Evolutionary conservation across 1,140 invertebrate species (phyloP).

Genomic region (Aethina tumida): DNA sequence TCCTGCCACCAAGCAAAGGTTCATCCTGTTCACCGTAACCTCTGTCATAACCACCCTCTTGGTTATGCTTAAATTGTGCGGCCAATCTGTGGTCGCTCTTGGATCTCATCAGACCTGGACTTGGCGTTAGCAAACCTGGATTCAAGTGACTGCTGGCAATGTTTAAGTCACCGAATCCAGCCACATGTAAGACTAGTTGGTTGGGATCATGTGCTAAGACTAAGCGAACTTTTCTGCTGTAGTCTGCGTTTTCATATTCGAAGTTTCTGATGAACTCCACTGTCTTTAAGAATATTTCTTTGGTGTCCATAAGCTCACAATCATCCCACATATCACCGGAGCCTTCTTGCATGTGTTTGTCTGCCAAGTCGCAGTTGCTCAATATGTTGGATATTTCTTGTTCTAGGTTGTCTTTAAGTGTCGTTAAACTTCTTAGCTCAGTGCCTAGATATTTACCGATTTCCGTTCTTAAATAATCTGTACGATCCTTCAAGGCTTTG

Average conservation of each 20-base stretch:
- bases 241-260: slow-evolving; percentile 85
- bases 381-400: slow-evolving; percentile 86
- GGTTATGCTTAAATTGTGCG: slow-evolving; percentile 77
- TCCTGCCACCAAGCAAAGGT: slow-evolving; percentile 55
- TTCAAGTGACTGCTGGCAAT: slow-evolving; percentile 51
- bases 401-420: slow-evolving; percentile 87
- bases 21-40: slow-evolving; percentile 40
- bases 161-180: slow-evolving; percentile 79
- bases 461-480: slow-evolving; percentile 78
- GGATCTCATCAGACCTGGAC: slow-evolving; percentile 75
- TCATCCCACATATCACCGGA: slow-evolving; percentile 80
- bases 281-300: slow-evolving; percentile 89
- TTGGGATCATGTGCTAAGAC: slow-evolving; percentile 82
- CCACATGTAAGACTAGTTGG: slow-evolving; percentile 73
- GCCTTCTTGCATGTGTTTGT: slow-evolving; percentile 84
- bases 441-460: slow-evolving; percentile 77
- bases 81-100: slow-evolving; percentile 89
- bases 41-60: slow-evolving; percentile 48
- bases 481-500: slow-evolving; percentile 86
- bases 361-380: slow-evolving; percentile 93
- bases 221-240: slow-evolving; percentile 73
- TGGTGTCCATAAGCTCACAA: slow-evolving; percentile 82
- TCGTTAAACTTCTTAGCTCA: slow-evolving; percentile 71
- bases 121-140: slow-evolving; percentile 36
- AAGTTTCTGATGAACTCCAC: slow-evolving; percentile 90